Percentiles rank a stretch among this genome's conserved stretches.
phyloP scores from a whole-genome alignment of 1,140 invertebrate genomes.

The Ceratina calcarata region DNA sequence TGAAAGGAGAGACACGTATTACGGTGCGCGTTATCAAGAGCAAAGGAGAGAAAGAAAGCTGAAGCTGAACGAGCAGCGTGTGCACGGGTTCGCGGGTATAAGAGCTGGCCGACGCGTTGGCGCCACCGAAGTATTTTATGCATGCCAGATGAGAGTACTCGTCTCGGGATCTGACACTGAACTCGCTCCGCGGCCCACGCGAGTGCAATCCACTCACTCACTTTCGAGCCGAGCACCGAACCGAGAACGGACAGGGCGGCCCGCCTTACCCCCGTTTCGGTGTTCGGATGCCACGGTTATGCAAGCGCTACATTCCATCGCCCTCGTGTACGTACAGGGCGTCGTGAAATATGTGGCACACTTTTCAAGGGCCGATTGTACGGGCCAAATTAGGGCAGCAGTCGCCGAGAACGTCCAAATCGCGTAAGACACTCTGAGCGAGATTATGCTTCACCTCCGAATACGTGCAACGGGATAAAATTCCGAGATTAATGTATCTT shows the following conservation, averaged over 20 bases:
- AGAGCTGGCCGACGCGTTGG: constrained; percentile 66
- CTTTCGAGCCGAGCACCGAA: constrained; percentile 44
- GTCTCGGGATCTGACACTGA: constrained; percentile 65
- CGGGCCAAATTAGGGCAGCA: too few relatives aligned
- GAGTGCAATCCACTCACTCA: constrained; percentile 47
- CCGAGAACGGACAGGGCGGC: constrained; percentile 11
- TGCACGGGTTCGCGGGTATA: constrained; percentile 47
- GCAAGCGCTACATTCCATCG: constrained; percentile 11
- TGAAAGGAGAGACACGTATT: constrained; percentile 16
- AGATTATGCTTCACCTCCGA: too few relatives aligned
- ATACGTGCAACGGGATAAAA: too few relatives aligned
- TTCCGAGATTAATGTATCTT: too few relatives aligned
- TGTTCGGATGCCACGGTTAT: constrained; percentile 13
- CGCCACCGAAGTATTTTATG: constrained; percentile 68
- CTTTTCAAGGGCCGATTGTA: too few relatives aligned
- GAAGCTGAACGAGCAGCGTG: background rate
- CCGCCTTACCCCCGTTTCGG: background rate
- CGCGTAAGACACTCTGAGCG: too few relatives aligned
- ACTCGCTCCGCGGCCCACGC: constrained; percentile 59
- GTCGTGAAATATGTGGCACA: too few relatives aligned
- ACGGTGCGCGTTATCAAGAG: constrained; percentile 26
- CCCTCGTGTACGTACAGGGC: too few relatives aligned
- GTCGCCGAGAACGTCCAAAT: too few relatives aligned
- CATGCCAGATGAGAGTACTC: constrained; percentile 66
- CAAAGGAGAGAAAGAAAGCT: constrained; percentile 39